Base-by-base conservation (phyloP, 2,888 invertebrate genomes). In the Melieria picta region DNA sequence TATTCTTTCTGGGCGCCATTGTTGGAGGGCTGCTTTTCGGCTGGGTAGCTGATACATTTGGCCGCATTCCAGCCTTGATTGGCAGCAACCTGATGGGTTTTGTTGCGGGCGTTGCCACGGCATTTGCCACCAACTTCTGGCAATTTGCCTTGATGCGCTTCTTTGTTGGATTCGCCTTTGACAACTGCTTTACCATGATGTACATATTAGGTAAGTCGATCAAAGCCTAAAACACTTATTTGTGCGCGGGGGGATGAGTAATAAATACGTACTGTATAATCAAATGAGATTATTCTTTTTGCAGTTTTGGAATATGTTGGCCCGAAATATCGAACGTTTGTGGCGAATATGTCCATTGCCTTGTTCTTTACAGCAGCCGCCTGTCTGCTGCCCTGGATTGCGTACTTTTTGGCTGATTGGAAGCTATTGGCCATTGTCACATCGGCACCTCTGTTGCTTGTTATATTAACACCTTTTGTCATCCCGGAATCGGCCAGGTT, bases 141-240 rank as follows among this genome's bases (percentile, higher is more conserved):
- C 88, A 91, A 2, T 96, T 96, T 84, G 91, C 93, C 3, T 81
- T 92, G 0, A 94, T 94, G 85, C 89, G 96, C 62, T 96, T 96
- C 87, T 89, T 96, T 65, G 93, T 95, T 3, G 96, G 96, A 6
- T 90, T 96, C 83, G 95, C 94, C 3, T 96, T 95, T 81, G 95
- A 95, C 86, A 96, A 95, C 86, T 95, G 94, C 82, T 95, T 95
- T 85, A 95, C 94, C 45, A 95, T 95, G 95, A 95, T 96, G 94
- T 96, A 96, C 79, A 95, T 96, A 82, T 88, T 96, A 78, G 94
- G 95, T 95, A 87, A 91, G 91, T 70, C 5, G 11, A 50, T 46
- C 1, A 4, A 56, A 56, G 11, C 50, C 2, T 9, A 50, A 50
- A 61, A 46, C 43, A 43, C 55, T 16, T n/a, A 43, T 9, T 11